Conservation (phyloP, 2,113 vertebrate species). For the Limnothrissa miodon region DNA sequence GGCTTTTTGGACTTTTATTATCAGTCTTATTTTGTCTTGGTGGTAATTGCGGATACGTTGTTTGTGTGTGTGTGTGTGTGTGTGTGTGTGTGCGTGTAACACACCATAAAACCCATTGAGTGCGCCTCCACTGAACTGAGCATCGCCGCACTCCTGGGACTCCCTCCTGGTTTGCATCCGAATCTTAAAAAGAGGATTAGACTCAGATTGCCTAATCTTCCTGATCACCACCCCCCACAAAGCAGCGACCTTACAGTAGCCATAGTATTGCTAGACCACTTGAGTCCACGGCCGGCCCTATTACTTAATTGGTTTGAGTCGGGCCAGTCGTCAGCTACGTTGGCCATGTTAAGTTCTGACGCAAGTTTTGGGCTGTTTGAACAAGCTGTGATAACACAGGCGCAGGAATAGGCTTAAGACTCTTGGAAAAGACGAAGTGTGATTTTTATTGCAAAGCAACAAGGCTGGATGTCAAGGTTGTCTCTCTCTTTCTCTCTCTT, state of each 20-base stretch:
- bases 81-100: no score
- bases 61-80: background rate
- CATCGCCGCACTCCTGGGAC: background rate
- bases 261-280: no score
- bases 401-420: background rate
- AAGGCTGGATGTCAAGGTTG: conserved; percentile 1
- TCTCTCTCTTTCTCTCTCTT: background rate
- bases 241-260: no score
- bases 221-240: no score
- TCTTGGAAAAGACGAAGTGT: background rate
- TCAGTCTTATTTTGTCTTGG: background rate
- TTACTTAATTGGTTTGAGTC: no score
- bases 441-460: background rate
- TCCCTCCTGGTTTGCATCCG: background rate
- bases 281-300: no score
- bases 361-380: background rate
- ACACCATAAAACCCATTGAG: background rate
- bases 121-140: background rate
- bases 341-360: background rate
- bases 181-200: background rate
- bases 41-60: background rate
- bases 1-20: background rate
- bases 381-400: background rate
- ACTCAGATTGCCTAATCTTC: background rate
- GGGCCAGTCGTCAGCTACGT: no score